Evolutionary conservation across 2,113 vertebrate genomes (phyloP), one percentile per base, ranked within the genome.

Genomic region (Accipiter cooperii): DNA sequence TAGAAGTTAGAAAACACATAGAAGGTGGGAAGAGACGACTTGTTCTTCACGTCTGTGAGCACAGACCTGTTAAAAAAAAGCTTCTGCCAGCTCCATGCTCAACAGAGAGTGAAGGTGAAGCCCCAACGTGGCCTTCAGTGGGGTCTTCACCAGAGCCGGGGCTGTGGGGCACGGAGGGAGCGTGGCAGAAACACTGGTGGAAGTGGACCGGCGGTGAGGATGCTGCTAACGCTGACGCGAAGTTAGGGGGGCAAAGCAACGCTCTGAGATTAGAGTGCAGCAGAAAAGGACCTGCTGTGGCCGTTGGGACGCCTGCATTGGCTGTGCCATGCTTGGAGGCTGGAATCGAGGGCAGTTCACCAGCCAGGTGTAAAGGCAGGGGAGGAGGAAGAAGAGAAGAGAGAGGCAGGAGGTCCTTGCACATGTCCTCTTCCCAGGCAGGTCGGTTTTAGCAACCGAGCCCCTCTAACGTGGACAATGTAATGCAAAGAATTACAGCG

Each of bases 271-370:
- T n/a, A 16, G 20, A 51, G 19, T 3, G 16, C 24, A 51, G 17
- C 17, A 55, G 28, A 8, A 74, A 14, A 34, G 12, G 36, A 75
- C 19, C 49, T 49, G 22, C 28, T 51, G 40, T 24, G 24, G 61
- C 24, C 2, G 1, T 16, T 4, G 5, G 49, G 42, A 52, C 0
- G 1, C 24, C 47, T 49, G 65, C 25, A 17, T 29, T 2, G 11
- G 12, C 19, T 1, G 1, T 21, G 55, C 21, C 22, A 2, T 29
- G 34, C 26, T 69, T 3, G 3, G 49, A 75, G 47, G 13, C 9
- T 47, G 79, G 74, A 64, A 42, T 60, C 24, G 47, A 54, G 44
- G 55, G 11, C 34, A 54, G 19, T n/a, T 85, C 34, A 34, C 8
- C 55, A 68, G 38, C 6, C 40, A 70, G n/a, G 18, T 1, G 2